Percentiles rank a stretch among this genome's conserved stretches.
Evolutionary conservation across 2,797 vertebrate species (phyloP).

Genomic region (Cuniculus paca): DNA sequence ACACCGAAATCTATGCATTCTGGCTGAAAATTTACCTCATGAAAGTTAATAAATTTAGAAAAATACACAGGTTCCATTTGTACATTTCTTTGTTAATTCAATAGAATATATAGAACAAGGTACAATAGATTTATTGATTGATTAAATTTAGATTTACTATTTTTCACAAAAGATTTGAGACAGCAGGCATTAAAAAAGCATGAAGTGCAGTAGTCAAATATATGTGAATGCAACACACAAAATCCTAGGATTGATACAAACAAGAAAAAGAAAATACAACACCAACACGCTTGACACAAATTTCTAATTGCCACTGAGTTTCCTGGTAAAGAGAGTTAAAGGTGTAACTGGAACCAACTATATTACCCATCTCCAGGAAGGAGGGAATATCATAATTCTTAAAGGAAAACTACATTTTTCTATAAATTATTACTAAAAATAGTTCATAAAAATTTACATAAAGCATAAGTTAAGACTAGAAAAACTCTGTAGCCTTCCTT

Average conservation of each 20-base stretch:
- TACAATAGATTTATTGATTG: background rate
- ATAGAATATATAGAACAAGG: background rate
- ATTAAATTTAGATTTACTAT: constrained; percentile 30
- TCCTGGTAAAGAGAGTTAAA: constrained; percentile 30
- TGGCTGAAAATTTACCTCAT: background rate
- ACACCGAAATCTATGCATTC: background rate
- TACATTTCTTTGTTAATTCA: constrained; percentile 35
- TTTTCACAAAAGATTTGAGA: constrained; percentile 37
- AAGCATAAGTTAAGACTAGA: constrained; percentile 21
- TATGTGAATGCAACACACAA: background rate
- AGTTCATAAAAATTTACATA: constrained; percentile 11
- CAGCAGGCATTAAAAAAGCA: background rate
- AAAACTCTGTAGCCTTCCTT: constrained; percentile 48
- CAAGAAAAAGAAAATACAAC: background rate
- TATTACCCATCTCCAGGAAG: constrained; percentile 16
- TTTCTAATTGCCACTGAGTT: background rate
- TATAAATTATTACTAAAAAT: constrained; percentile 52
- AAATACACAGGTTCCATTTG: background rate
- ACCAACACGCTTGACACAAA: background rate
- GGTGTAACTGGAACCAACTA: background rate
- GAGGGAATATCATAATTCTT: background rate
- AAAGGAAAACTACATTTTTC: constrained; percentile 9
- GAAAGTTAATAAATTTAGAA: constrained; percentile 39
- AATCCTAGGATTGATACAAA: background rate
- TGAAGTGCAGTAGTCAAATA: background rate